Base-by-base conservation (phyloP, 2,113 vertebrate genomes). In the Egretta garzetta region DNA sequence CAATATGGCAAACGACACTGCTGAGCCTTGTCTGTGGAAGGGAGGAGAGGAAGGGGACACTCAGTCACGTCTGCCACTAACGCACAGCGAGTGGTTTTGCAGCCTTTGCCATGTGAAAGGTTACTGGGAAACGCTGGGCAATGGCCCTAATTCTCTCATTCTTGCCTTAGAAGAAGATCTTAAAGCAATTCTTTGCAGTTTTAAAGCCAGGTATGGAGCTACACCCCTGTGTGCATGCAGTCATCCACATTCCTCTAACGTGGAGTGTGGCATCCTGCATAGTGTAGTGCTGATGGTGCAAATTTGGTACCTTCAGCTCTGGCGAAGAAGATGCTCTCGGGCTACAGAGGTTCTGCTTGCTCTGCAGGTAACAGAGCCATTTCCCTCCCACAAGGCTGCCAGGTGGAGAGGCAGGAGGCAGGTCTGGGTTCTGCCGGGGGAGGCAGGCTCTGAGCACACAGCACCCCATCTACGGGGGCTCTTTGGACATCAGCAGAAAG, bases 281-380 rank as follows among this genome's bases (percentile, higher is more conserved):
- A 55, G 63, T 0, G 6, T 16, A 56, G 26, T 28, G 4, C 2
- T 33, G 32, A 20, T 17, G 50, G 47, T n/a, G 26, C 2, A 2
- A 14, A 3, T 64, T 18, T 49, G 45, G 39, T 13, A 3, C 14
- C 59, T 55, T 47, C 50, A 45, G 35, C 26, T 49, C 74, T 71
- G 55, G 49, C 39, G 55, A 64, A 10, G 11, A 22, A 20, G n/a
- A 12, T 6, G 7, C 18, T 15, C 12, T 9, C 63, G 20, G 79
- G 81, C 19, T 10, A 1, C 6, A 12, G 71, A 70, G 45, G 14
- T 37, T 5, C 63, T 59, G 52, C 64, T 30, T 0, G 0, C 74
- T 32, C 35, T 64, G 64, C 66, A 15, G 45, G 14, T 30, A 7
- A 2, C 24, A 12, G 59, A 35, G 16, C 64, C 12, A 9, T 30